These are phyloP conservation scores for Dendrolimus punctatus DNA, from an alignment of 1,140 invertebrate species.

Conservation along the genomic window DNA sequence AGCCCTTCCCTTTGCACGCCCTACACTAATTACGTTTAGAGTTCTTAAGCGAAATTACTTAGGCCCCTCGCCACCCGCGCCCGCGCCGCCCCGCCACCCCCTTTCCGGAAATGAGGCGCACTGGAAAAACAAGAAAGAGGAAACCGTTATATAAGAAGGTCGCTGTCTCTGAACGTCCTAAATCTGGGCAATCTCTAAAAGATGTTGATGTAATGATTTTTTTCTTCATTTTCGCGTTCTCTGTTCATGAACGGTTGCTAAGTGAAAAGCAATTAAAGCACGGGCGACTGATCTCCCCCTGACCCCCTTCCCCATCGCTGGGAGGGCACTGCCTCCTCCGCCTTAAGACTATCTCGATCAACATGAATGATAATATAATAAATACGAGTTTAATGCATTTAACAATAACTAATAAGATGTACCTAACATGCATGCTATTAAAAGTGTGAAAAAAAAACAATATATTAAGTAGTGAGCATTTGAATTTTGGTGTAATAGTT, in stretches of 20 bases:
- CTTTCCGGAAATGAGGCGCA: constrained; percentile 66
- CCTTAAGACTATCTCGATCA: constrained; percentile 46
- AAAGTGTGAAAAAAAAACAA: no score
- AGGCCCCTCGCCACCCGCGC: constrained; percentile 66
- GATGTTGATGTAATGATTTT: constrained; percentile 70
- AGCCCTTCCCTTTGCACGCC: constrained; percentile 73
- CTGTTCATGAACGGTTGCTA: constrained; percentile 70
- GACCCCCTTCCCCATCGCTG: constrained; percentile 22
- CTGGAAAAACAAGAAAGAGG: constrained; percentile 66
- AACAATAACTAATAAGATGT: constrained; percentile 2
- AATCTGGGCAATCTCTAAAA: constrained; percentile 68
- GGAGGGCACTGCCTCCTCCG: constrained; percentile 25
- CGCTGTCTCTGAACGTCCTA: constrained; percentile 56
- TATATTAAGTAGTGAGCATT: no score
- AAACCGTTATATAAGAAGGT: constrained; percentile 60
- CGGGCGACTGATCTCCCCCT: constrained; percentile 53
- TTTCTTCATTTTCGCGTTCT: constrained; percentile 66
- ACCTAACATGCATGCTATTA: no score
- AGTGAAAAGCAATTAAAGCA: constrained; percentile 72
- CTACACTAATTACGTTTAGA: constrained; percentile 75
- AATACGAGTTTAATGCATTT: constrained; percentile 37
- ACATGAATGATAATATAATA: constrained; percentile 55
- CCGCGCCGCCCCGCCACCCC: constrained; percentile 44
- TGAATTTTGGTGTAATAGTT: no score
- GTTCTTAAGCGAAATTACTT: constrained; percentile 75